Percentiles rank a stretch among this genome's conserved stretches.
Evolutionary conservation across 2,113 vertebrate species (phyloP).

Genomic region (Ophiodon elongatus): DNA sequence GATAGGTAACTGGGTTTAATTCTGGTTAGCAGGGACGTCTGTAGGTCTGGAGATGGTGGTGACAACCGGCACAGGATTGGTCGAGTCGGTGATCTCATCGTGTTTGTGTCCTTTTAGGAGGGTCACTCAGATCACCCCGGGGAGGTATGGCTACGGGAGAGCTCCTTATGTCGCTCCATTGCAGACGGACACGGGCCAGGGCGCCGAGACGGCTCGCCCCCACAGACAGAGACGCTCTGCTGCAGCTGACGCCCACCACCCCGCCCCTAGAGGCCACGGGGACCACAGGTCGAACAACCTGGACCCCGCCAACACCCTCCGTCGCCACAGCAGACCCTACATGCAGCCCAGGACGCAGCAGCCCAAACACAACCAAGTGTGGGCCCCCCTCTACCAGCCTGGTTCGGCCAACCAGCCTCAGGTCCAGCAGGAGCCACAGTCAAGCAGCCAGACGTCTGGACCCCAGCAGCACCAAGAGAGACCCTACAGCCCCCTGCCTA

Average conservation of each 20-base stretch:
- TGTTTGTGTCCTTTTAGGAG: constrained; percentile 79
- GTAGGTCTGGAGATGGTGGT: neutral
- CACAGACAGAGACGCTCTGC: constrained; percentile 83
- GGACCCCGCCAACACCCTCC: constrained; percentile 52
- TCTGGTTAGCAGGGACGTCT: neutral
- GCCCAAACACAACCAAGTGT: constrained; percentile 70
- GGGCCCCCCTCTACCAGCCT: constrained; percentile 86
- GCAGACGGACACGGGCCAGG: constrained; percentile 84
- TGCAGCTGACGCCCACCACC: constrained; percentile 27
- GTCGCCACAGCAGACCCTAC: constrained; percentile 40
- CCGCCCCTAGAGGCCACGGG: constrained; percentile 24
- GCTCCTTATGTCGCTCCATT: constrained; percentile 87
- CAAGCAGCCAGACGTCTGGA: constrained; percentile 60
- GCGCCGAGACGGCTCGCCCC: constrained; percentile 47
- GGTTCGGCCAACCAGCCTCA: constrained; percentile 69
- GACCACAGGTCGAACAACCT: constrained; percentile 45
- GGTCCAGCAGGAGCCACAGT: constrained; percentile 69
- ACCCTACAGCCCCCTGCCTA: constrained; percentile 70
- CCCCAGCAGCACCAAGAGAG: constrained; percentile 42
- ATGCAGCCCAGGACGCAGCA: constrained; percentile 73
- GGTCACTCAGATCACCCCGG: constrained; percentile 86
- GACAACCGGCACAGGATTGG: neutral
- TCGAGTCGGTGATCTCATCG: neutral
- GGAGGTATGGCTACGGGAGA: constrained; percentile 93
- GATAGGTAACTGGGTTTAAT: neutral